phyloP scores from a whole-genome alignment of 1,140 invertebrate genomes.

The Drosophila seguyi region DNA sequence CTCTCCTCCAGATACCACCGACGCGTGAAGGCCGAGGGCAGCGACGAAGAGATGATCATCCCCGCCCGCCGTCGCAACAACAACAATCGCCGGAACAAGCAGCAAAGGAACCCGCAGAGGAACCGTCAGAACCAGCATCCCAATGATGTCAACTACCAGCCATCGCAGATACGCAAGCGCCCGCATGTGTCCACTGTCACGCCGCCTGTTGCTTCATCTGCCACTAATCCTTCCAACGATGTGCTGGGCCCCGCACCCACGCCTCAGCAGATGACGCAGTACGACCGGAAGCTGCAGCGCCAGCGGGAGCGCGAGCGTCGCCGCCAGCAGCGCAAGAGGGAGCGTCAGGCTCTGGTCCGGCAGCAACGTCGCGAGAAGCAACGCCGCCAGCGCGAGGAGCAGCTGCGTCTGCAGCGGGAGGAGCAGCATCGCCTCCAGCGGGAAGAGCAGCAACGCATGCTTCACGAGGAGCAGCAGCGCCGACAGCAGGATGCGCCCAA shows the following conservation, averaged over 20 bases:
- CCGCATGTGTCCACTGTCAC: conserved; percentile 34
- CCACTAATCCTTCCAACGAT: conserved; percentile 42
- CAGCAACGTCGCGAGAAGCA: conserved; percentile 55
- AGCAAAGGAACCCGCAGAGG: conserved; percentile 12
- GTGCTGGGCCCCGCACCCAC: conserved; percentile 24
- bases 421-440: conserved; percentile 23
- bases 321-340: conserved; percentile 54
- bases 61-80: conserved; percentile 56
- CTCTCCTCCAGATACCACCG: conserved; percentile 60
- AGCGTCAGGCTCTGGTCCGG: conserved; percentile 57
- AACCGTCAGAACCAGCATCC: conserved; percentile 53
- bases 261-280: conserved; percentile 55
- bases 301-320: conserved; percentile 70
- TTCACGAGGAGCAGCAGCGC: conserved; percentile 19
- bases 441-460: conserved; percentile 45
- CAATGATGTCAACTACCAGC: conserved; percentile 70
- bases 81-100: conserved; percentile 36
- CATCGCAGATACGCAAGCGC: conserved; percentile 32
- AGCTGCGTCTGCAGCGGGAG: conserved; percentile 32
- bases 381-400: conserved; percentile 42
- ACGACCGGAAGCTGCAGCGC: conserved; percentile 74
- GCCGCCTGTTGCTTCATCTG: conserved; percentile 2
- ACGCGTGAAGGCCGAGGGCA: conserved; percentile 76
- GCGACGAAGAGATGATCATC: conserved; percentile 74
- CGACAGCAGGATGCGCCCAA: conserved; percentile 23